Evolutionary conservation across 1,140 invertebrate species (phyloP), one percentile per base, ranked within the genome.

Genomic region (Acromyrmex heyeri): DNA sequence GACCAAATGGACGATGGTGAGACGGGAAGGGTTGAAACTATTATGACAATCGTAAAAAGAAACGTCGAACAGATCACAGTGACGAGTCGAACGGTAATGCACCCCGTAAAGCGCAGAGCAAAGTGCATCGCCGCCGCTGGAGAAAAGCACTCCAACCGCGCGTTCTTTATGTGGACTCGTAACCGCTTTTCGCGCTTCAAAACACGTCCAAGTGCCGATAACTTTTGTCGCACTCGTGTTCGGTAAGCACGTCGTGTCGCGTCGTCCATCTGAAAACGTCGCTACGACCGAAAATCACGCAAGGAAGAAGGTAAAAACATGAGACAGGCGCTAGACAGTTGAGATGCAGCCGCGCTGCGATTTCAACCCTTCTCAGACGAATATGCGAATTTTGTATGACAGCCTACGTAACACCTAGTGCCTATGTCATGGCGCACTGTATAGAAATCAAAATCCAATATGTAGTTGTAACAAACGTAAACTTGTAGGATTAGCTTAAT

Each of bases 21-120:
- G 72, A 34, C 44, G 73, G 34, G 18, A 73, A 67, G 65, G 18
- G 77, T 59, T 79, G 30, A 73, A 86, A 87, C 76, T 61, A 86
- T 88, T 75, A 81, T 67, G 67, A 85, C 67, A 73, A 78, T 79
- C 85, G 69, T 88, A 86, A 88, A 88, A 78, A 65, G 82, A 85
- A 64, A 85, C 30, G 61, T 55, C 57, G 75, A 78, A 38, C 44
- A 55, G 59, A 85, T 79, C 72, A 65, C 48, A 18, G 75, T 78
- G 82, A 77, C 44, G 75, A 81, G 64, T 21, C 44, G 30, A 53
- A 59, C 55, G 44, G 57, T 83, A 75, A 83, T 65, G 78, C 69
- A 57, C 7, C 12, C 34, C 24, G 53, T 67, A 62, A 76, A 85
- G 65, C 16, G 64, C 55, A 30, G n/a, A 48, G 64, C 24, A 61